A percentile compares a stretch with the other conserved stretches of the same genome.
Conservation (phyloP, 2,797 vertebrate species). For the Microctenopoma stevenorrisi region DNA sequence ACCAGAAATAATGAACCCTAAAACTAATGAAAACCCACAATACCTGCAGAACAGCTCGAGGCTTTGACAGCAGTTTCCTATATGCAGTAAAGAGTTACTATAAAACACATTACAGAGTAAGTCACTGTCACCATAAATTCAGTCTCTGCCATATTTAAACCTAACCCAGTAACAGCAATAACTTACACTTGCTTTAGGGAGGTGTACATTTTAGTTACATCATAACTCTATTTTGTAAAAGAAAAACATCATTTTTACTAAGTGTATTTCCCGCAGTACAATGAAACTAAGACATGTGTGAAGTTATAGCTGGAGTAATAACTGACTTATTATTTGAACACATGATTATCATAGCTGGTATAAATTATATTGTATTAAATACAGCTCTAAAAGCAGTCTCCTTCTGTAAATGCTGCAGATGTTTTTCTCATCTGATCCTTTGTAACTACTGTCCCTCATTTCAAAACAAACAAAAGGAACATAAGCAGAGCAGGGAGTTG, state of each 20-base stretch:
- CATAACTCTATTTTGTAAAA: not conserved
- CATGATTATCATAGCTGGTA: not conserved
- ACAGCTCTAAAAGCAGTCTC: constrained; percentile 10
- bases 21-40: not conserved
- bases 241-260: not conserved
- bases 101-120: not conserved
- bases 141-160: not conserved
- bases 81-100: not conserved
- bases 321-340: not conserved
- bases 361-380: constrained; percentile 29
- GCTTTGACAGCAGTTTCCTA: not conserved
- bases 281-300: not conserved
- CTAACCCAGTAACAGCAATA: not conserved
- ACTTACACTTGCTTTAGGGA: not conserved
- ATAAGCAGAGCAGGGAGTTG: constrained; percentile 43
- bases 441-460: not conserved
- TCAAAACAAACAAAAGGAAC: constrained; percentile 47
- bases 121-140: not conserved
- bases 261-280: no score
- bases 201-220: not conserved
- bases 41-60: not conserved
- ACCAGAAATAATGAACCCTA: not conserved
- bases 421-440: constrained; percentile 51
- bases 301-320: not conserved
- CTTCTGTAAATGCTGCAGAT: constrained; percentile 28